phyloP scores from a whole-genome alignment of 2,797 vertebrate species.

The Danio tinwini region DNA sequence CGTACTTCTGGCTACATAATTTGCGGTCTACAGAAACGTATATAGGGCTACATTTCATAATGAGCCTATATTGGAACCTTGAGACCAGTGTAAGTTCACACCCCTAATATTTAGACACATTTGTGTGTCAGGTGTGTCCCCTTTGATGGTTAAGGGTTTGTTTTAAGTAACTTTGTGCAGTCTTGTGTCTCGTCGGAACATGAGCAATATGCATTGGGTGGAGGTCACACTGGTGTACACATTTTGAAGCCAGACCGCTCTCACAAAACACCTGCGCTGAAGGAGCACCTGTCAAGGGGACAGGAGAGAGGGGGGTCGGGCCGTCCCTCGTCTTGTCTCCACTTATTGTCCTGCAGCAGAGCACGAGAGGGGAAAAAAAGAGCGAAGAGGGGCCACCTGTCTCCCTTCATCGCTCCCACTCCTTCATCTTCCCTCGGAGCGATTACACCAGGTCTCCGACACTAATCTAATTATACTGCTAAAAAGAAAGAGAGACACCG shows the following conservation, averaged over 20 bases:
- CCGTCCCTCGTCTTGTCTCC: conserved; percentile 53
- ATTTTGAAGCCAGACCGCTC: conserved; percentile 16
- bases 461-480: conserved; percentile 60
- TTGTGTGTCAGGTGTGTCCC: not conserved
- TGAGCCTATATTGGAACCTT: too few relatives aligned
- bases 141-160: conserved; percentile 4
- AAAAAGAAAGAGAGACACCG: conserved; percentile 67
- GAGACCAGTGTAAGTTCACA: too few relatives aligned
- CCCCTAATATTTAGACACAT: not conserved
- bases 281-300: conserved; percentile 47
- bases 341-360: conserved; percentile 44
- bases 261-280: conserved; percentile 48
- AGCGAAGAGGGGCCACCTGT: conserved; percentile 52
- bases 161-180: conserved; percentile 11
- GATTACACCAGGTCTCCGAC: conserved; percentile 52
- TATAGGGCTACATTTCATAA: too few relatives aligned
- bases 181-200: conserved; percentile 17
- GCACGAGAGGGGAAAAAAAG: conserved; percentile 27
- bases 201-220: not conserved
- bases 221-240: conserved; percentile 18
- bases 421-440: conserved; percentile 55
- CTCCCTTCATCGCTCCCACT: conserved; percentile 49
- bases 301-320: not conserved
- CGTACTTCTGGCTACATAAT: too few relatives aligned
- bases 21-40: too few relatives aligned